These are phyloP conservation scores for Melanophora roralis DNA, from an alignment of 2,888 invertebrate genomes.

Conservation along the genomic window DNA sequence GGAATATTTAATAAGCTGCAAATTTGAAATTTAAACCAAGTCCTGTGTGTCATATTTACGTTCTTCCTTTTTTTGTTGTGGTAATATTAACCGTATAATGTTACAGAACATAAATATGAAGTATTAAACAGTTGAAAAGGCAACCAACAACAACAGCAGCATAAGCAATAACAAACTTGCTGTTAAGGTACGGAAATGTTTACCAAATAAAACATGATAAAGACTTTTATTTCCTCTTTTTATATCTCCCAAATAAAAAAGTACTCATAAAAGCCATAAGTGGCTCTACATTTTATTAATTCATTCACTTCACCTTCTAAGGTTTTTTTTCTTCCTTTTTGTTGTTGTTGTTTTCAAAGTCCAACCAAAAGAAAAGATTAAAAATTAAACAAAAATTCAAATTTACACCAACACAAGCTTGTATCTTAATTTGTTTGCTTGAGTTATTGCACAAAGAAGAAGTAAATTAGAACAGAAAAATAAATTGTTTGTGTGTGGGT, in stretches of 20 bases:
- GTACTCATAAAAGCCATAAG: slow-evolving; percentile 28
- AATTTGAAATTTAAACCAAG: slow-evolving; percentile 58
- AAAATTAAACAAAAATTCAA: slow-evolving; percentile 25
- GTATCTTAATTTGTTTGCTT: slow-evolving; percentile 15
- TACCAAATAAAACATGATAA: slow-evolving; percentile 30
- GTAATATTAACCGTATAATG: slow-evolving; percentile 55
- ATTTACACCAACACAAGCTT: slow-evolving; percentile 6
- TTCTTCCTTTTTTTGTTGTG: not conserved
- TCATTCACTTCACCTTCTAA: not conserved
- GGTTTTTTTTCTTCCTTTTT: too few species aligned
- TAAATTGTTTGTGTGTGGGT: too few species aligned
- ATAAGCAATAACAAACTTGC: not conserved
- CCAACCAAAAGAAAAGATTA: not conserved
- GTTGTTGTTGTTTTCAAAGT: not conserved
- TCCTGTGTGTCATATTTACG: slow-evolving; percentile 11
- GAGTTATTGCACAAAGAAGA: slow-evolving; percentile 1
- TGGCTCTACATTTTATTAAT: slow-evolving; percentile 41
- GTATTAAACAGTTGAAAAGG: slow-evolving; percentile 24
- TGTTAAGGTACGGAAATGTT: slow-evolving; percentile 52
- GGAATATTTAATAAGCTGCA: slow-evolving; percentile 73
- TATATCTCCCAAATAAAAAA: slow-evolving; percentile 2
- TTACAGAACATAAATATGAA: slow-evolving; percentile 48
- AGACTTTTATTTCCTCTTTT: slow-evolving; percentile 12
- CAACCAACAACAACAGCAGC: not conserved
- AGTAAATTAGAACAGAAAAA: not conserved